These are phyloP conservation scores for Nothocercus nigrocapillus DNA, from an alignment of 2,113 vertebrate genomes.

Conservation along the genomic window DNA sequence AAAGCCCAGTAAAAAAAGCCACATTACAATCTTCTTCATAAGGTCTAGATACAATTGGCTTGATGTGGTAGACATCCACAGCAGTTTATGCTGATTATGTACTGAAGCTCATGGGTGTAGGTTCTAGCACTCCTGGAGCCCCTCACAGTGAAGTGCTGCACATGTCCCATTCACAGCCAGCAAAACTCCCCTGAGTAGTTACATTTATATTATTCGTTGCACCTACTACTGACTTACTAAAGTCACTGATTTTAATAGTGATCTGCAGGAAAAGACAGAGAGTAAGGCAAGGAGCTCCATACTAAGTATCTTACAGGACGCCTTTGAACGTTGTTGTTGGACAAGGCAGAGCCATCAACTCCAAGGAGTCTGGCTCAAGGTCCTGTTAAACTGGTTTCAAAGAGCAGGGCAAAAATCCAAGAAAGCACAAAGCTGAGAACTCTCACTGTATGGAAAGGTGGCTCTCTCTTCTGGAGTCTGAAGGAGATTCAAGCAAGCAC, in stretches of 20 bases:
- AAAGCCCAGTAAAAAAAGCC: background rate
- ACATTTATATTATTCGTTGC: background rate
- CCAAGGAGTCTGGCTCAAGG: background rate
- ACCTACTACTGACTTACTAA: background rate
- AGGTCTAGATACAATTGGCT: accelerated
- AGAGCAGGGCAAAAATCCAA: background rate
- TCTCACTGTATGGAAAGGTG: background rate
- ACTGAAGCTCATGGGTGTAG: background rate
- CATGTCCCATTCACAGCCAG: background rate
- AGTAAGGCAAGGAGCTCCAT: background rate
- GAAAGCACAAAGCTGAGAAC: background rate
- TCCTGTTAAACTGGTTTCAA: background rate
- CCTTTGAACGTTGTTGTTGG: background rate
- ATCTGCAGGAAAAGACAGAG: background rate
- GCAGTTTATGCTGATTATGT: background rate
- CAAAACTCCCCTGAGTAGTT: background rate
- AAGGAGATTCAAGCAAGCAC: background rate
- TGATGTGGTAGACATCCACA: background rate
- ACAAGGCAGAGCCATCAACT: background rate
- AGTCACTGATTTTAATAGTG: background rate
- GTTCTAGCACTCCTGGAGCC: background rate
- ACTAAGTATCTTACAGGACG: background rate
- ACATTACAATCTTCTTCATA: background rate
- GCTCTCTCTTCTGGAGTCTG: background rate
- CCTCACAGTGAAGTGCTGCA: background rate